These are phyloP conservation scores for Aphodius granarius DNA, from an alignment of 2,888 invertebrate species.

Conservation along the genomic window DNA sequence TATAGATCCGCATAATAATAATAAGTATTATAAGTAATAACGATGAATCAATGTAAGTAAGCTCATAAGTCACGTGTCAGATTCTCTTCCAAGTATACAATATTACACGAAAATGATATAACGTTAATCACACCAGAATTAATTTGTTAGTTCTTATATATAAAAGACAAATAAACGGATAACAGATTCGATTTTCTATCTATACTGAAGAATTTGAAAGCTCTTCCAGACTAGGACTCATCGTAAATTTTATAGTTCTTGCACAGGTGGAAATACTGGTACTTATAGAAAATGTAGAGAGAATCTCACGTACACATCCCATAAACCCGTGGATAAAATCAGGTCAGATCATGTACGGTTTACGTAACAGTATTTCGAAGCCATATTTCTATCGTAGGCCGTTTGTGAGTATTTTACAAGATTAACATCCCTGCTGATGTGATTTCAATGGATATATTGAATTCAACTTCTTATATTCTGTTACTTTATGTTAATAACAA, in stretches of 20 bases:
- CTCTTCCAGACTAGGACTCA: neutral
- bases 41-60: too few species aligned
- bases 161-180: too few species aligned
- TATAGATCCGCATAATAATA: too few species aligned
- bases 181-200: too few species aligned
- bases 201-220: too few species aligned
- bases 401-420: neutral
- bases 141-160: too few species aligned
- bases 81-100: too few species aligned
- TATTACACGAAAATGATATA: too few species aligned
- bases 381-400: neutral
- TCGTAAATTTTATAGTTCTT: neutral
- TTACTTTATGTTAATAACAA: too few species aligned
- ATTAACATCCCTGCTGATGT: neutral
- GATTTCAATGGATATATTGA: neutral
- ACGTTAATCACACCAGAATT: too few species aligned
- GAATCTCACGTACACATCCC: neutral
- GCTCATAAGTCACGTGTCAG: too few species aligned
- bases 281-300: neutral
- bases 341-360: neutral
- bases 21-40: too few species aligned
- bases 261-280: neutral
- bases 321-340: neutral
- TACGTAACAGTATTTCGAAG: neutral
- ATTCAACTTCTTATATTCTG: neutral